Percentiles rank a stretch among this genome's conserved stretches.
phyloP scores from a whole-genome alignment of 2,797 vertebrate genomes.

The Vespertilio murinus region DNA sequence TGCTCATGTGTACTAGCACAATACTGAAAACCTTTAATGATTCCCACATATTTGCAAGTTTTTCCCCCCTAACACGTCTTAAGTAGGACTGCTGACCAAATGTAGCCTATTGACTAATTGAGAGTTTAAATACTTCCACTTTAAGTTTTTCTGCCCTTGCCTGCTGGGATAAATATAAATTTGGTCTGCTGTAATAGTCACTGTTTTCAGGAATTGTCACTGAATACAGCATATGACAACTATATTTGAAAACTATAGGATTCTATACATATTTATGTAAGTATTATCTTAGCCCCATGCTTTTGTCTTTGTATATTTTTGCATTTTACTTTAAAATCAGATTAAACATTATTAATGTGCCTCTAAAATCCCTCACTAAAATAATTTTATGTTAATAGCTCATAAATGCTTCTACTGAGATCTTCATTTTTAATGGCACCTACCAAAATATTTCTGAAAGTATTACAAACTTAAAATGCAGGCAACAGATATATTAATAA shows the following conservation, averaged over 20 bases:
- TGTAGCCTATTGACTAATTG: neutral
- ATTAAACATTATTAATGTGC: neutral
- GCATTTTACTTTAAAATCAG: neutral
- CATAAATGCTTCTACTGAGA: neutral
- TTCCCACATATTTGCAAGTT: neutral
- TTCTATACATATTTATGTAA: neutral
- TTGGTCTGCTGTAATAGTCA: neutral
- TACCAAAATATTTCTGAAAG: neutral
- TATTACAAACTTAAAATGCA: neutral
- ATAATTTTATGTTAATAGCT: neutral
- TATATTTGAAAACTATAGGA: neutral
- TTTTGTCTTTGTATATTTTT: neutral
- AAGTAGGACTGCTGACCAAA: neutral
- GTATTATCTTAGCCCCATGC: neutral
- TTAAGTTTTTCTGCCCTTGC: neutral
- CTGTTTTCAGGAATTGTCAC: neutral
- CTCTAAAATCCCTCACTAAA: neutral
- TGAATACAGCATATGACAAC: neutral
- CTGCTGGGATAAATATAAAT: neutral
- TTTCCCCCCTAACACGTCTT: too few relatives aligned
- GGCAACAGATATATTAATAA: neutral
- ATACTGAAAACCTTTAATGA: neutral
- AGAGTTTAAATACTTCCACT: neutral
- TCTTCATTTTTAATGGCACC: neutral
- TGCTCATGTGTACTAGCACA: neutral